These are phyloP conservation scores for Pandemis heparana DNA, from an alignment of 2,888 invertebrate species.

Conservation along the genomic window DNA sequence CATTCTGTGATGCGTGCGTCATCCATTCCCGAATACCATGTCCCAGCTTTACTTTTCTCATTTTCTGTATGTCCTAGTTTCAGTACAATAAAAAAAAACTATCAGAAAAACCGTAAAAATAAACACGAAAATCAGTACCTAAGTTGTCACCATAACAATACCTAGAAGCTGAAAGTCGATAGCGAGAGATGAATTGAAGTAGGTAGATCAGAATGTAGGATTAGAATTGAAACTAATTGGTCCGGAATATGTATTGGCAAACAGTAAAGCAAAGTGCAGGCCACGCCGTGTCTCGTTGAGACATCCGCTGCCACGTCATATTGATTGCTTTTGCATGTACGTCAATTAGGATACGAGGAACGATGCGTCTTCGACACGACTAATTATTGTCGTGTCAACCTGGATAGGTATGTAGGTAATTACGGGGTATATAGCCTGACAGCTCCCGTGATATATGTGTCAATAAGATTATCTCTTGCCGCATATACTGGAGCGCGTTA, in stretches of 20 bases:
- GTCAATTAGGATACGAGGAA: constrained; percentile 81
- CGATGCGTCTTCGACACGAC: constrained; percentile 79
- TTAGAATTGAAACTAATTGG: constrained; percentile 2
- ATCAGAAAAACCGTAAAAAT: too few species aligned
- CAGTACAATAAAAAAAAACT: too few species aligned
- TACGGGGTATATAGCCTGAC: constrained; percentile 67
- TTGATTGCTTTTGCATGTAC: constrained; percentile 85
- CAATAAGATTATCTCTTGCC: constrained; percentile 45
- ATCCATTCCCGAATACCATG: too few species aligned
- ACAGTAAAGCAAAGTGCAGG: constrained; percentile 47
- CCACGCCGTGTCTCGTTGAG: constrained; percentile 59
- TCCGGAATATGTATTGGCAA: constrained; percentile 20
- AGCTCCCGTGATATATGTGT: constrained; percentile 65
- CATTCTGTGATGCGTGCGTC: too few species aligned
- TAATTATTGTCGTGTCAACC: constrained; percentile 81
- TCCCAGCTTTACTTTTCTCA: too few species aligned
- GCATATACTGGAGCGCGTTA: constrained; percentile 15
- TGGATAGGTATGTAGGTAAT: constrained; percentile 55
- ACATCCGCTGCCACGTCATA: constrained; percentile 76
- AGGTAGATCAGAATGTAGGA: neutral
- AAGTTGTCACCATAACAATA: too few species aligned
- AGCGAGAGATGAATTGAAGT: neutral
- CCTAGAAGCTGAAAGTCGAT: too few species aligned
- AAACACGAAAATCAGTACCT: too few species aligned
- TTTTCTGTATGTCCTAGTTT: too few species aligned